A percentile compares a stretch with the other conserved stretches of the same genome.
These are phyloP conservation scores for Mythimna impura DNA, from an alignment of 2,888 invertebrate species.

Conservation along the genomic window DNA sequence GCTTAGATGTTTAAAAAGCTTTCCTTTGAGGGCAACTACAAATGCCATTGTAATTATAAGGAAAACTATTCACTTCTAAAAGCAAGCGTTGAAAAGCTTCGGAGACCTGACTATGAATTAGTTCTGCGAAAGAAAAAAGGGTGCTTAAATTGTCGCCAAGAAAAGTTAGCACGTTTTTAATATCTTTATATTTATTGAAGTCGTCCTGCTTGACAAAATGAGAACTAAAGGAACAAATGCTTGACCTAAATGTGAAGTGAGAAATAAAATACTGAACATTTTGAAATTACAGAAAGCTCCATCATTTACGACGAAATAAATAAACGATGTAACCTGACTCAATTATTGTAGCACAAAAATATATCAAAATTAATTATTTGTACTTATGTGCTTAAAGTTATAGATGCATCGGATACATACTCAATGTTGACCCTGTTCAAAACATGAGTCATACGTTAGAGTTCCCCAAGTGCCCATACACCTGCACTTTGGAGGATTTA, in stretches of 20 bases:
- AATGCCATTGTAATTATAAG: constrained; percentile 15
- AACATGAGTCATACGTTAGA: too few relatives aligned
- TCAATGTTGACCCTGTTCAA: too few relatives aligned
- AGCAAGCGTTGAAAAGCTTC: constrained; percentile 17
- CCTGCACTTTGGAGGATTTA: too few relatives aligned
- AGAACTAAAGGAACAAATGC: neutral
- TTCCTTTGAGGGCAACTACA: neutral
- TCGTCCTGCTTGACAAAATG: constrained; percentile 12
- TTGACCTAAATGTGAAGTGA: constrained; percentile 7
- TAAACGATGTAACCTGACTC: neutral
- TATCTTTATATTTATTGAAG: constrained; percentile 30
- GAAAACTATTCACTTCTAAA: constrained; percentile 4
- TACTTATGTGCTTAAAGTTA: too few relatives aligned
- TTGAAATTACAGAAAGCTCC: neutral
- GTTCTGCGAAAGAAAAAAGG: constrained; percentile 19
- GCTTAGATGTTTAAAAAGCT: neutral
- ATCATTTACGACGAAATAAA: neutral
- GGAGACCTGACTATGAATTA: constrained; percentile 11
- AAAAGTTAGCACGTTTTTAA: constrained; percentile 34
- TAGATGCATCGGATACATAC: too few relatives aligned
- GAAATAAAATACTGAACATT: neutral
- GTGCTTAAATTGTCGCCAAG: constrained; percentile 11
- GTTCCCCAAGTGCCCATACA: too few relatives aligned
- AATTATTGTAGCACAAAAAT: neutral
- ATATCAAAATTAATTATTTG: neutral